Evolutionary conservation across 2,888 invertebrate genomes (phyloP).

Genomic region (Ichneumoninae sp.): DNA sequence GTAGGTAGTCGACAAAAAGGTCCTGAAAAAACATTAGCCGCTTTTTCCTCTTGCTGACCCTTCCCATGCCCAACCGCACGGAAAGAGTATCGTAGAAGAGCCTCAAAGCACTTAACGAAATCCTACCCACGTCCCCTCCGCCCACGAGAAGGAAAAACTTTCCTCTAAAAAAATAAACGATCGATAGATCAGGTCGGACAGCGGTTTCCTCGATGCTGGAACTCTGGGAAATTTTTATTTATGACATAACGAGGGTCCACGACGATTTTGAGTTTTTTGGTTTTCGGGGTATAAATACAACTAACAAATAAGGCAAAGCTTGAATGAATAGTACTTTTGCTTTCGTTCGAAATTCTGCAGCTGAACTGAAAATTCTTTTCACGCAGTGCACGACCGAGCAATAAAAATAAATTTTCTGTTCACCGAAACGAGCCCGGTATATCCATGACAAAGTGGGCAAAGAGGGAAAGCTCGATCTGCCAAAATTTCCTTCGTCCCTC

Average conservation of each 20-base stretch:
- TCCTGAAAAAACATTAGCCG: slow-evolving; percentile 53
- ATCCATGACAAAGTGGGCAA: slow-evolving; percentile 37
- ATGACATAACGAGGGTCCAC: slow-evolving; percentile 11
- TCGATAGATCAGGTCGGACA: not conserved
- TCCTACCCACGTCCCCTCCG: slow-evolving; percentile 8
- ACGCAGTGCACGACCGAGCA: slow-evolving; percentile 18
- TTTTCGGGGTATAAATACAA: slow-evolving; percentile 8
- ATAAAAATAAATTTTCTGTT: slow-evolving; percentile 40
- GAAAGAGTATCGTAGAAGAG: slow-evolving; percentile 11
- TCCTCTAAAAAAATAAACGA: slow-evolving; percentile 17
- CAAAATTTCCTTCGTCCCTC: no score
- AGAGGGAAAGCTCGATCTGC: slow-evolving; percentile 2
- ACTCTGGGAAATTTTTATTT: slow-evolving; percentile 45
- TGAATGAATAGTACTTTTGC: no score
- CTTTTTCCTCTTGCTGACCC: slow-evolving; percentile 38
- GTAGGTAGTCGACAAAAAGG: slow-evolving; percentile 40
- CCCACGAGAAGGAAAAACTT: slow-evolving; percentile 24
- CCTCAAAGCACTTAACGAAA: slow-evolving; percentile 7
- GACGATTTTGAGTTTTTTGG: not conserved
- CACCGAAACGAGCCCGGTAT: not conserved
- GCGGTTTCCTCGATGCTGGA: not conserved
- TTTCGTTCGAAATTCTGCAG: no score
- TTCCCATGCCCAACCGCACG: slow-evolving; percentile 15
- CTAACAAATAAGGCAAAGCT: no score
- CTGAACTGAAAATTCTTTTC: not conserved